These are phyloP conservation scores for Monopterus albus DNA, from an alignment of 2,113 vertebrate species.

Conservation along the genomic window DNA sequence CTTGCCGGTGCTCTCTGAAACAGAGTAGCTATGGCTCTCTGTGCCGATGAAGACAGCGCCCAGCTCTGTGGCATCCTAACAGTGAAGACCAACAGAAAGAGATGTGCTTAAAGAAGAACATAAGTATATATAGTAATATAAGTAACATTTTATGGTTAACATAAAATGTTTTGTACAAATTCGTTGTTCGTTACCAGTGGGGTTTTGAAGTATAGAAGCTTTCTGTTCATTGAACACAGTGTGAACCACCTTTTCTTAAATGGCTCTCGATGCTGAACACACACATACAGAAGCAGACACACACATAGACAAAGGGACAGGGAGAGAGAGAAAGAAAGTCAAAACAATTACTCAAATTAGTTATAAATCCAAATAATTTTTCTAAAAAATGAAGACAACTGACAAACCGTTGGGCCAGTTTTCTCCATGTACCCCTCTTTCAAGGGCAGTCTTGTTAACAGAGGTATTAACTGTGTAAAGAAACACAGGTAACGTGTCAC, in stretches of 20 bases:
- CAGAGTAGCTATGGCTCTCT: constrained; percentile 85
- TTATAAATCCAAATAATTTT: not conserved
- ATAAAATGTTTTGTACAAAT: too few relatives aligned
- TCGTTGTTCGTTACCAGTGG: constrained; percentile 86
- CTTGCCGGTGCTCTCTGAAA: constrained; percentile 78
- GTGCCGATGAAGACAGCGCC: constrained; percentile 90
- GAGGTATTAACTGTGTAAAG: constrained; percentile 85
- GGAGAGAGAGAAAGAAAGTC: not conserved
- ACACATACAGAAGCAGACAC: constrained; percentile 16
- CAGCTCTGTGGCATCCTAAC: constrained; percentile 89
- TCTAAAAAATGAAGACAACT: not conserved
- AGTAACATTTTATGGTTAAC: too few relatives aligned
- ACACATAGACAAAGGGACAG: not conserved
- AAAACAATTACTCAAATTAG: not conserved
- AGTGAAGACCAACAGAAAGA: not conserved
- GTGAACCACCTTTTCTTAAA: constrained; percentile 95
- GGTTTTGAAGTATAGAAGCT: constrained; percentile 91
- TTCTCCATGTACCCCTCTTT: constrained; percentile 97
- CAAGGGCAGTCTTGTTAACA: constrained; percentile 85
- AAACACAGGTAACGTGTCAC: not conserved
- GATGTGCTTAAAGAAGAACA: too few relatives aligned
- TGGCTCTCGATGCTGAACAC: constrained; percentile 87
- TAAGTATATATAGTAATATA: too few relatives aligned
- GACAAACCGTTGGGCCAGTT: constrained; percentile 91
- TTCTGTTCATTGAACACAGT: constrained; percentile 88